A percentile compares a stretch with the other conserved stretches of the same genome.
These are phyloP conservation scores for Strigamia crassipes DNA, from an alignment of 2,888 invertebrate species.

Conservation along the genomic window DNA sequence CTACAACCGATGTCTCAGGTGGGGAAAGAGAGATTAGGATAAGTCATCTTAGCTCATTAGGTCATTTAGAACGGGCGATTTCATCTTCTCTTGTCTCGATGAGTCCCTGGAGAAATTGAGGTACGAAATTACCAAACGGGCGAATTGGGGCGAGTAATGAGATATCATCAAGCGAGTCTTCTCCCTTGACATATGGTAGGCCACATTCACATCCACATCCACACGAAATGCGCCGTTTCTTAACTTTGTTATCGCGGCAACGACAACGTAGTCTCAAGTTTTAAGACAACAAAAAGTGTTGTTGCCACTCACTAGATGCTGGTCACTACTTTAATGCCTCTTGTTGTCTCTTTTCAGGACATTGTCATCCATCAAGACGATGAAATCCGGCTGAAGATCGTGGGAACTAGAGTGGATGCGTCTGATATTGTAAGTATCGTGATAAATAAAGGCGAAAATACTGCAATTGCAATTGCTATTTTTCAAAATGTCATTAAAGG, in stretches of 20 bases:
- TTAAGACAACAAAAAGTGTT: background rate
- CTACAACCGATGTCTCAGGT: background rate
- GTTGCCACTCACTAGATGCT: background rate
- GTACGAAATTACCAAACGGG: background rate
- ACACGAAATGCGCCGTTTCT: background rate
- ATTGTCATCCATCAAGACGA: conserved; percentile 96
- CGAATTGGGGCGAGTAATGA: background rate
- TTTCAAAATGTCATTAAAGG: background rate
- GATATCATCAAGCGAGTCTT: background rate
- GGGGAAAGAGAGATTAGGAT: background rate
- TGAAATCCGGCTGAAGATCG: conserved; percentile 96
- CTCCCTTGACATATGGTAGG: background rate
- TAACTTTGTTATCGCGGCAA: background rate
- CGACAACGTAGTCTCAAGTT: too few species aligned
- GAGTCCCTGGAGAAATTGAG: background rate
- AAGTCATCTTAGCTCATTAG: background rate
- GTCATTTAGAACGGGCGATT: conserved; percentile 2
- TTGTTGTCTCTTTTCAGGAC: conserved; percentile 64
- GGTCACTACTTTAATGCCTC: background rate
- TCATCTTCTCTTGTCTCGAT: conserved; percentile 1
- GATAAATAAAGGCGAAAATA: conserved; percentile 50
- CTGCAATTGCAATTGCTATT: background rate
- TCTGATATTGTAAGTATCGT: conserved; percentile 87
- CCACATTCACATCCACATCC: background rate
- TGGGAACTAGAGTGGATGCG: conserved; percentile 97